Evolutionary conservation across 2,888 invertebrate genomes (phyloP), one percentile per base, ranked within the genome.

Genomic region (Ceraclea dissimilis): DNA sequence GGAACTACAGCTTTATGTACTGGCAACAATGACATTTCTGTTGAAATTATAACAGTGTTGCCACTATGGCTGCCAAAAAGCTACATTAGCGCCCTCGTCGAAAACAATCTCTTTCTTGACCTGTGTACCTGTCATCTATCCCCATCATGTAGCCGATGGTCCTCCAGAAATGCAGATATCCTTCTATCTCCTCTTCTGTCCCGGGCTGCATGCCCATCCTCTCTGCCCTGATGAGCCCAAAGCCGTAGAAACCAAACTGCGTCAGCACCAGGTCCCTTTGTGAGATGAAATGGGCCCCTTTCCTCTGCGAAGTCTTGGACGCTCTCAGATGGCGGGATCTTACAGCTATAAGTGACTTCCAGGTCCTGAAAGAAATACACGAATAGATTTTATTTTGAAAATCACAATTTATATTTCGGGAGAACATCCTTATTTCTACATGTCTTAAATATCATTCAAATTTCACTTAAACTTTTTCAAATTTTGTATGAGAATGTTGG

Each of bases 201-300:
- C 5, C 18, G 17, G 19, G 33, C 2, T 31, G 16, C 49, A 58
- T 55, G 4, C 54, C 54, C 2, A 55, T 21, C 6, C 13, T 22
- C 34, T 49, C 76, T 0, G 83, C 79, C 51, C 81, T 80, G 4
- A 88, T 67, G 0, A 90, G 68, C 1, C 83, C 75, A 63, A 84
- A 84, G 0, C 92, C 93, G 67, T 93, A 81, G 68, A 94, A 94
- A 2, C 91, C 93, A 67, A 90, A 90, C 70, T 90, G 91, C 0
- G 93, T 92, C 11, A 93, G 69, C 0, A 87, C 87, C 80, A 95
- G 82, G 68, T 93, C 93, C 62, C 86, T 80, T 68, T 94, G 94
- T 0, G 86, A 84, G 39, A 93, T 84, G 33, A 76, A 73, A 0
- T 80, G 80, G 2, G 75, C 63, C 8, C 79, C 72, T 75, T 71